Conservation (phyloP, 1,140 invertebrate species). For the Pollicipes pollicipes region DNA sequence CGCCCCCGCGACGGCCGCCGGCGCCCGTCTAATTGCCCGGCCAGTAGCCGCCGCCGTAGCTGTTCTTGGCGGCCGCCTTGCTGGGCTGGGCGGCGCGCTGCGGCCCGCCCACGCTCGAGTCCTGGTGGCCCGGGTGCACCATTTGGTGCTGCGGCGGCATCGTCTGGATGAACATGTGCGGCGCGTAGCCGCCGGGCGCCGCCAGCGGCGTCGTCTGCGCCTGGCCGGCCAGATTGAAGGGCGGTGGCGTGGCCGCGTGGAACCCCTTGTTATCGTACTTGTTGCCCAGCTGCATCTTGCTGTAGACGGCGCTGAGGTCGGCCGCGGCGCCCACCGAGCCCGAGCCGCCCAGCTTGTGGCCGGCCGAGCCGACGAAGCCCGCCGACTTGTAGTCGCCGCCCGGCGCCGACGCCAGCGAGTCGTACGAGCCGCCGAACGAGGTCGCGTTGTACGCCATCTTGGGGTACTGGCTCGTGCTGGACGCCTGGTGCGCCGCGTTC, state of each 20-base stretch:
- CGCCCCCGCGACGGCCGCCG: no score
- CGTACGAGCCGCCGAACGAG: background rate
- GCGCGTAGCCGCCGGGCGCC: slow-evolving; percentile 32
- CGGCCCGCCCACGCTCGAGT: background rate
- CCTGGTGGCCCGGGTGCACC: slow-evolving; percentile 28
- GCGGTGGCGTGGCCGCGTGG: slow-evolving; percentile 60
- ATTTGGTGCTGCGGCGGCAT: slow-evolving; percentile 43
- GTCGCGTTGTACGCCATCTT: background rate
- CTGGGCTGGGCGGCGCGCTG: background rate
- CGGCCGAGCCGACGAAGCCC: background rate
- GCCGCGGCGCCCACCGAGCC: background rate
- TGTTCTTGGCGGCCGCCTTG: background rate
- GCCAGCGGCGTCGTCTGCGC: slow-evolving; percentile 46
- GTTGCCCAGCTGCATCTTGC: background rate
- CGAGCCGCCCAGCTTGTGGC: background rate
- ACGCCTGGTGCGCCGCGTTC: background rate
- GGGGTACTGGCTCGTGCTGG: background rate
- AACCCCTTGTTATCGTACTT: slow-evolving; percentile 59
- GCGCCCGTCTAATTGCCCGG: background rate
- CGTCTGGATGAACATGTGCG: slow-evolving; percentile 42
- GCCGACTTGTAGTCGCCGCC: background rate
- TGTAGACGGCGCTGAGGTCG: no score
- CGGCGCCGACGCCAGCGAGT: background rate
- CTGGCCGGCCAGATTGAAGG: slow-evolving; percentile 41
- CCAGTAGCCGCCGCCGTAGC: background rate